phyloP scores from a whole-genome alignment of 2,888 invertebrate species.

The Julus scanicus region DNA sequence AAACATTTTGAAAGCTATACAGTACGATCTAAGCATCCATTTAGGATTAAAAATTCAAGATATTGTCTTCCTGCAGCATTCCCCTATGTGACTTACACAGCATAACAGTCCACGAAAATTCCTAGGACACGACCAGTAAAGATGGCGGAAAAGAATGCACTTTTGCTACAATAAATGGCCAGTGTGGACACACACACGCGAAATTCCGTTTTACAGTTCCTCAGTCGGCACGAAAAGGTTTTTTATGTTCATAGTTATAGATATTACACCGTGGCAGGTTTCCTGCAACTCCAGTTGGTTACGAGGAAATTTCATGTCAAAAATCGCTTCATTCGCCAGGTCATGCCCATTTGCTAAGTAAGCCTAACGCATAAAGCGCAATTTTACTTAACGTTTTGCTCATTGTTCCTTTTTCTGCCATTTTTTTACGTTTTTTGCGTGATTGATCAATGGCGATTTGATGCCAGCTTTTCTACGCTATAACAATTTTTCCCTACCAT shows the following conservation, averaged over 20 bases:
- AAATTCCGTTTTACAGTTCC: background rate
- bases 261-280: background rate
- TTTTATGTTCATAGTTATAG: background rate
- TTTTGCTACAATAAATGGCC: background rate
- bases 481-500: background rate
- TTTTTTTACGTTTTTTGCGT: background rate
- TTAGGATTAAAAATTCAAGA: no score
- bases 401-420: background rate
- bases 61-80: no score
- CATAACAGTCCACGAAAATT: no score
- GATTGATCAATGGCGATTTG: background rate
- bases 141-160: no score
- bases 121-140: no score
- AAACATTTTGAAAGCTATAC: no score
- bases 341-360: background rate
- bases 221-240: background rate
- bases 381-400: constrained; percentile 22
- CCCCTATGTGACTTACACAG: no score
- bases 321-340: no score
- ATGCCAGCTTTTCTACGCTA: background rate
- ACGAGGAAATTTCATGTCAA: no score
- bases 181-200: background rate
- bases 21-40: no score
- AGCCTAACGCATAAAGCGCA: background rate
- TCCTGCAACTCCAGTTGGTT: background rate